Base-by-base conservation (phyloP, 64 coral and sea anemone species). In the Dendrophyllia cribrosa region DNA sequence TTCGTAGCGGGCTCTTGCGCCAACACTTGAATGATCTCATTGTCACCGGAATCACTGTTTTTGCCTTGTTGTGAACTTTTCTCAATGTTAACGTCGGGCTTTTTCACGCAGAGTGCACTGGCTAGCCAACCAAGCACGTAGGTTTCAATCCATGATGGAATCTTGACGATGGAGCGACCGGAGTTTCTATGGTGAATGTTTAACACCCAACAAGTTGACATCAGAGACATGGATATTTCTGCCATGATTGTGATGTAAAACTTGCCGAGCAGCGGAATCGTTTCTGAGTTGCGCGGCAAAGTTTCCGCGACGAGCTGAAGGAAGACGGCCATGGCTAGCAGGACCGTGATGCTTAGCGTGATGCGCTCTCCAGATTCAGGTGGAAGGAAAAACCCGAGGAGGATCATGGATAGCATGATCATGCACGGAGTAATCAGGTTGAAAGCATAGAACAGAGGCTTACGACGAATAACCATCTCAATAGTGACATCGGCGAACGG, bases 221-320 rank as follows among this genome's bases (percentile, higher is more conserved):
- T 92, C 23, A 95, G 55, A 0, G 94, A 95, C 26, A 86, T 43
- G 26, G 94, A 90, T 47, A 95, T 86, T 56, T 95, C 94, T n/a
- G 74, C 62, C 94, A 95, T 95, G 63, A 95, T 95, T 10, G 89
- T 95, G 55, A 95, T 91, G 74, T 95, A 95, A 72, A 95, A 95
- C 52, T 86, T 92, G 0, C 94, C 94, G 55, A 95, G 89, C 7
- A 95, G 66, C 4, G 94, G 94, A n/a, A 89, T 95, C 12, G 74
- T 88, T 45, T 91, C 89, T 11, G 94, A 90, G 47, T 85, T 95
- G 23, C 94, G 89, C 15, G 94, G 94, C 10, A 95, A 56, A 58
- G 94, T 79, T 62, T 95, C 89, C 15, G 89, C 94, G 9, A 95
- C 81, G 1, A 95, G 89, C 3, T 95, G 83, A 14, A 95, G 26